Conservation (phyloP, 2,797 vertebrate species). For the Sebastes cheni region DNA sequence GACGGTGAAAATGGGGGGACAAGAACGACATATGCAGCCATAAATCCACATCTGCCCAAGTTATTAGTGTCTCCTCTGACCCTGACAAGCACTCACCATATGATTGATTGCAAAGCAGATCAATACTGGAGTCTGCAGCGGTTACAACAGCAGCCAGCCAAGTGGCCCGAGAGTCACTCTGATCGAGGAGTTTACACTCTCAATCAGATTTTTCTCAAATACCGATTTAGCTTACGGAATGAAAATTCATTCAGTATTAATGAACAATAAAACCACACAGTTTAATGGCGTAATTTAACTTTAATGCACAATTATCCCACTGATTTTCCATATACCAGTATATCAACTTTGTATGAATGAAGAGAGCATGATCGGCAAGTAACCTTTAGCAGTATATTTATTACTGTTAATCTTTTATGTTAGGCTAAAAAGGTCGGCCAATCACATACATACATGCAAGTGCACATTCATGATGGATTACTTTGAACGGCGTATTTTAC, state of each 20-base stretch:
- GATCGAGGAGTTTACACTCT: slow-evolving; percentile 10
- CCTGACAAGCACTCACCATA: slow-evolving; percentile 39
- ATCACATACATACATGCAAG: background rate
- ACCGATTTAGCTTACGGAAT: background rate
- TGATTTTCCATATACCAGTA: background rate
- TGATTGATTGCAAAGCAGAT: slow-evolving; percentile 62
- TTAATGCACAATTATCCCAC: background rate
- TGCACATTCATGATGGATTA: background rate
- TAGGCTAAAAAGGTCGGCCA: background rate
- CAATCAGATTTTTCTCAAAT: background rate
- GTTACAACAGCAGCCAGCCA: slow-evolving; percentile 17
- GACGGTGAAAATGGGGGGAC: slow-evolving; percentile 18
- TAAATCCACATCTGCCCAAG: slow-evolving; percentile 54
- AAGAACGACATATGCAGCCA: slow-evolving; percentile 4
- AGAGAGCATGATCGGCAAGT: slow-evolving; percentile 43
- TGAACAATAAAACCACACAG: background rate
- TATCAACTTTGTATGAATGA: background rate
- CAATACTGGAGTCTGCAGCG: slow-evolving; percentile 47
- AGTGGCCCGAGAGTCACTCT: background rate
- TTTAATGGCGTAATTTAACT: background rate
- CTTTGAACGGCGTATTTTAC: background rate
- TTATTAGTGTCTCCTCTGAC: slow-evolving; percentile 61
- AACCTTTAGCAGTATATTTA: slow-evolving; percentile 65
- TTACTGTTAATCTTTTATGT: slow-evolving; percentile 34
- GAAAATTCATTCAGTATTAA: background rate